Evolutionary conservation across 2,888 invertebrate genomes (phyloP).

Genomic region (Drosophila pseudotalamancana): DNA sequence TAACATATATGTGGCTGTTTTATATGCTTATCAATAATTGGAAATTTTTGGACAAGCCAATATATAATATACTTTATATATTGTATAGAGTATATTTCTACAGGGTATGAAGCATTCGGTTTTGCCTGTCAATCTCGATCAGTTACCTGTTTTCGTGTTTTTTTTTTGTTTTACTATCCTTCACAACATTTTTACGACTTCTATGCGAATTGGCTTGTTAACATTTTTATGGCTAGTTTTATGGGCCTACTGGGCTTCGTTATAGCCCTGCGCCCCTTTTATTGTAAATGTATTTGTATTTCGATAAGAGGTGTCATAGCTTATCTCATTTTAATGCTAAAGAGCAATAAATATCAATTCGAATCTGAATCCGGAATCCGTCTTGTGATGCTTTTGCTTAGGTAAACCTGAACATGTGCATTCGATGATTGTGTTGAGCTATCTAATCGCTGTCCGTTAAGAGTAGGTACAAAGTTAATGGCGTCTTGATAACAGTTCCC

Average conservation of each 20-base stretch:
- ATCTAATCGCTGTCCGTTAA: conserved; percentile 35
- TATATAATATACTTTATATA: too few relatives aligned
- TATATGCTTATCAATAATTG: too few relatives aligned
- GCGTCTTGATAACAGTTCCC: conserved; percentile 28
- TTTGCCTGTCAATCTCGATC: too few relatives aligned
- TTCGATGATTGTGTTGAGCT: conserved; percentile 14
- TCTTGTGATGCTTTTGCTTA: conserved; percentile 10
- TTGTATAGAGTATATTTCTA: background rate
- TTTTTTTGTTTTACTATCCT: background rate
- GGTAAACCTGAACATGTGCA: conserved; percentile 28
- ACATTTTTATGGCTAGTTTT: conserved; percentile 24
- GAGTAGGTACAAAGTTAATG: conserved; percentile 13
- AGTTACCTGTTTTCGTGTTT: background rate
- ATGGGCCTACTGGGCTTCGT: conserved; percentile 19
- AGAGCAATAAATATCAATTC: conserved; percentile 32
- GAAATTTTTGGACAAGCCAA: too few relatives aligned
- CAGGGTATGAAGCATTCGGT: background rate
- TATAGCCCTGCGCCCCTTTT: conserved; percentile 3
- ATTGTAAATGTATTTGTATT: conserved; percentile 13
- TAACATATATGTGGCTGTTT: too few relatives aligned
- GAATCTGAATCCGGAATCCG: background rate
- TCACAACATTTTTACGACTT: conserved; percentile 4
- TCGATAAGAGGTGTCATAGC: conserved; percentile 23
- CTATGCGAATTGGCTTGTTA: conserved; percentile 16
- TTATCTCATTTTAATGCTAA: conserved; percentile 12